Percentiles rank a stretch among this genome's conserved stretches.
Evolutionary conservation across 2,888 invertebrate species (phyloP).

Genomic region (Aethes cnicana): DNA sequence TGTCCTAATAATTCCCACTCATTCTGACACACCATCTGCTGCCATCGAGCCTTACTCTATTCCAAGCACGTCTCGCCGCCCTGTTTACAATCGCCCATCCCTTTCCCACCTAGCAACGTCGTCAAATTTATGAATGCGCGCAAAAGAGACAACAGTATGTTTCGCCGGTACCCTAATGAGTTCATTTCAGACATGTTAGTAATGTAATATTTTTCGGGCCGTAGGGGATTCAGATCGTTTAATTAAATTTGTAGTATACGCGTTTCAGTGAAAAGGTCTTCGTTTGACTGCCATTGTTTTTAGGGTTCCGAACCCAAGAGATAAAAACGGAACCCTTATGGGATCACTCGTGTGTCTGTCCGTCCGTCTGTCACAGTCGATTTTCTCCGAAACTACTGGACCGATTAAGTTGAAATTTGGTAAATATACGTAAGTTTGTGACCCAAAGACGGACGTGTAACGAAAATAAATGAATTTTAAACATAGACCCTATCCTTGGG

Average conservation of each 20-base stretch:
- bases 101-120: slow-evolving; percentile 21
- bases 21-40: slow-evolving; percentile 43
- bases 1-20: slow-evolving; percentile 31
- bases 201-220: slow-evolving; percentile 29
- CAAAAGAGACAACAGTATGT: slow-evolving; percentile 41
- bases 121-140: slow-evolving; percentile 44
- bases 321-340: too few relatives aligned
- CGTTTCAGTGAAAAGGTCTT: slow-evolving; percentile 13
- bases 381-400: too few relatives aligned
- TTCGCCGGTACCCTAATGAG: slow-evolving; percentile 40
- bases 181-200: slow-evolving; percentile 35
- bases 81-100: slow-evolving; percentile 16
- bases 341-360: too few relatives aligned
- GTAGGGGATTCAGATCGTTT: slow-evolving; percentile 12
- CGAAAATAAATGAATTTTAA: too few relatives aligned
- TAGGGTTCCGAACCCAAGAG: too few relatives aligned
- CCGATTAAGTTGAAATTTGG: too few relatives aligned
- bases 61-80: slow-evolving; percentile 49
- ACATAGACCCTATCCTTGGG: too few relatives aligned
- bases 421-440: too few relatives aligned
- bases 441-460: too few relatives aligned
- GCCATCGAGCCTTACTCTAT: slow-evolving; percentile 53
- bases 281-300: background rate
- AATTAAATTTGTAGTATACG: slow-evolving; percentile 24
- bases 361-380: too few relatives aligned